Conservation (phyloP, 2,113 vertebrate genomes). For the Gymnorhina tibicen region DNA sequence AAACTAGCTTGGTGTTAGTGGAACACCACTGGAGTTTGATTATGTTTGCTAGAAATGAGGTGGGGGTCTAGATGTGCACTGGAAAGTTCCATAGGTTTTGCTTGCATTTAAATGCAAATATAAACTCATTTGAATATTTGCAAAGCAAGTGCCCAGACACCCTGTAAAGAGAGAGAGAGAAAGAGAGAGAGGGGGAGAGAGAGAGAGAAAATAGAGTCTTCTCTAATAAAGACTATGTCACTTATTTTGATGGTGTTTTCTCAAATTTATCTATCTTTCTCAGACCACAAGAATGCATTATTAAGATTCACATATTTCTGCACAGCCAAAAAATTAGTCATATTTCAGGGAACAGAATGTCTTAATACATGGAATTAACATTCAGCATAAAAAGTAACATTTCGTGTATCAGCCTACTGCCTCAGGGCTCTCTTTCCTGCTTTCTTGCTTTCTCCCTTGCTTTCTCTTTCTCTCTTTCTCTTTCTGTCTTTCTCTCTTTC, state of each 20-base stretch:
- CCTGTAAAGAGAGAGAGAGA: neutral
- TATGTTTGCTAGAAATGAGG: neutral
- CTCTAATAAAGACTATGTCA: neutral
- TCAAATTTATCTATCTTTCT: neutral
- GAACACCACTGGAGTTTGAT: neutral
- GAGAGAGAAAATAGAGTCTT: neutral
- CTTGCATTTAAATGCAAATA: neutral
- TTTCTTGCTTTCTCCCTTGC: neutral
- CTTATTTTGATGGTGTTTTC: neutral
- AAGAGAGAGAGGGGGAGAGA: neutral
- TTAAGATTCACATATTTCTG: neutral
- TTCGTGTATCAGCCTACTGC: neutral
- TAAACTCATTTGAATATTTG: neutral
- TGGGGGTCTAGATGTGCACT: neutral
- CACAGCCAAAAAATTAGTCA: neutral
- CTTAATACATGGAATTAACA: neutral
- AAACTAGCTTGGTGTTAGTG: neutral
- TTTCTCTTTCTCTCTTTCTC: neutral
- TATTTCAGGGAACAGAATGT: neutral
- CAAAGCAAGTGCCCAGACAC: neutral
- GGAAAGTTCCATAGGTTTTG: neutral
- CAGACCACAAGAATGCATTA: neutral
- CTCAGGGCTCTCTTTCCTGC: neutral
- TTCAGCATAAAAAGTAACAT: neutral
- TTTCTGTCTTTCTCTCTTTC: neutral